Evolutionary conservation across 53 echinoderm and acorn worm species (phyloP).

Genomic region (Hippasteria phrygiana): DNA sequence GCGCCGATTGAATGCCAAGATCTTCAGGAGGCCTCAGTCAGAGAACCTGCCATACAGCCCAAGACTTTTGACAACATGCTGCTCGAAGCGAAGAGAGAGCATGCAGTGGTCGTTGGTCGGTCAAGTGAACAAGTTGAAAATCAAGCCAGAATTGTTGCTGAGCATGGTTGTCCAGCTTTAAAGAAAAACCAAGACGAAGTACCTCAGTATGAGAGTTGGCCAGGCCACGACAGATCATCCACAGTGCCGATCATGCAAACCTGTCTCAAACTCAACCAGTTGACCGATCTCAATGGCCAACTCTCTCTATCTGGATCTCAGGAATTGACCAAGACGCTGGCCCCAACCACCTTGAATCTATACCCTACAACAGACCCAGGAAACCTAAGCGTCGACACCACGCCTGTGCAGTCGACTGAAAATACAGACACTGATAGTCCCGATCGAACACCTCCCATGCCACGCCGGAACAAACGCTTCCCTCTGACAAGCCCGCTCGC

Average conservation of each 20-base stretch:
- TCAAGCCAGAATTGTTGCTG: background rate
- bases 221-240: conserved; percentile 45
- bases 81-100: conserved; percentile 47
- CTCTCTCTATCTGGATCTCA: background rate
- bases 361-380: conserved; percentile 6
- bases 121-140: conserved; percentile 20
- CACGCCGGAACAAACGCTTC: conserved; percentile 52
- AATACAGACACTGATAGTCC: conserved; percentile 7
- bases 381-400: background rate
- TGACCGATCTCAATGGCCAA: background rate
- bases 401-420: background rate
- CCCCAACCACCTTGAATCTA: background rate
- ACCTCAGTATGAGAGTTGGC: background rate
- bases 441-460: conserved; percentile 2
- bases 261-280: background rate
- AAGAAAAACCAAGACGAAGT: background rate
- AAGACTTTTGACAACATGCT: conserved; percentile 47
- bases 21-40: background rate
- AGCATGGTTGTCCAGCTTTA: background rate
- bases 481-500: conserved; percentile 54
- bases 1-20: background rate
- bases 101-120: conserved; percentile 58
- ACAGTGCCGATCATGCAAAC: background rate
- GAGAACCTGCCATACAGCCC: background rate
- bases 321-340: background rate